phyloP scores from a whole-genome alignment of 2,888 invertebrate species.

The Beris morrisii region DNA sequence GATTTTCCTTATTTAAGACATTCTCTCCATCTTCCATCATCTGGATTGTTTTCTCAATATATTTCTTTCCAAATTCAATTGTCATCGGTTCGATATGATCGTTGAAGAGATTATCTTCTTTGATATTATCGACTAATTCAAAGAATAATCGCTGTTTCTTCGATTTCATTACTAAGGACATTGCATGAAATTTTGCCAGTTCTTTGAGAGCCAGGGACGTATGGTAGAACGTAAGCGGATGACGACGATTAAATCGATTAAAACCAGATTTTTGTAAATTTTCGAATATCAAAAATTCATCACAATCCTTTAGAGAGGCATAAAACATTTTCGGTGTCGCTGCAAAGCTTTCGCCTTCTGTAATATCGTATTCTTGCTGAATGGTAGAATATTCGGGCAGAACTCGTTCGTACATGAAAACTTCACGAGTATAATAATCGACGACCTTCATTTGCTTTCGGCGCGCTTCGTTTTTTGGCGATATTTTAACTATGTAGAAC shows the following conservation, averaged over 20 bases:
- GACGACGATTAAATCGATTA: constrained; percentile 47
- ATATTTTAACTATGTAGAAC: constrained; percentile 45
- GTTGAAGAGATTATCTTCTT: constrained; percentile 46
- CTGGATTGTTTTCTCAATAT: constrained; percentile 43
- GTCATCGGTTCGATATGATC: constrained; percentile 43
- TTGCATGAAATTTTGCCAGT: constrained; percentile 58
- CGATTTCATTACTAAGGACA: constrained; percentile 56
- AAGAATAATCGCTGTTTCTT: constrained; percentile 42
- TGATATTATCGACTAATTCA: constrained; percentile 41
- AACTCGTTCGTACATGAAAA: constrained; percentile 47
- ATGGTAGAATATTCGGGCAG: constrained; percentile 42
- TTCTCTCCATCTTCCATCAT: constrained; percentile 42
- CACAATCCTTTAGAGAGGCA: constrained; percentile 41
- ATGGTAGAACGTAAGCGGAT: constrained; percentile 52
- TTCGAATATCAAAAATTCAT: constrained; percentile 49
- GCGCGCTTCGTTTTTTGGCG: constrained; percentile 47
- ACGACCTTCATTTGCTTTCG: constrained; percentile 46
- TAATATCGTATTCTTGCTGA: constrained; percentile 28
- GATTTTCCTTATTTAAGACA: constrained; percentile 25
- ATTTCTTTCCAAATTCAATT: constrained; percentile 48
- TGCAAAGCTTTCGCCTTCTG: not conserved
- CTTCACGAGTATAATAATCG: constrained; percentile 47
- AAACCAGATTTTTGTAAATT: constrained; percentile 44
- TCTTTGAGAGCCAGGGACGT: constrained; percentile 54
- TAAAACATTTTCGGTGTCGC: constrained; percentile 44